Percentiles rank a stretch among this genome's conserved stretches.
These are phyloP conservation scores for Umimayanthus kanabou DNA, from an alignment of 92 coral and sea anemone species.

Conservation along the genomic window DNA sequence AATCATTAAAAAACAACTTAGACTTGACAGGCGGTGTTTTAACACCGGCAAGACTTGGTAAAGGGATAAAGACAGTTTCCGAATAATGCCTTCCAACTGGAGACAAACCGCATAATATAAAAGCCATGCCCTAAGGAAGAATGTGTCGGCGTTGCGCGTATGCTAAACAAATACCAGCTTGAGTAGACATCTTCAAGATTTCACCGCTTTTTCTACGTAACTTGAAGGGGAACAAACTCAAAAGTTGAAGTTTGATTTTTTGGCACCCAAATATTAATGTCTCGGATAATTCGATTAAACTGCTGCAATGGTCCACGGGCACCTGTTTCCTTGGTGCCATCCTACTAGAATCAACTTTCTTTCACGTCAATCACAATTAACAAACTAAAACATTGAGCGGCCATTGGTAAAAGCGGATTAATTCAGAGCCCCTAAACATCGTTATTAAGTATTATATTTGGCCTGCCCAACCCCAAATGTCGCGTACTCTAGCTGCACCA, in stretches of 20 bases:
- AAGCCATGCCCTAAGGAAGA: slow-evolving; percentile 23
- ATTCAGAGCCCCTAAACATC: slow-evolving; percentile 33
- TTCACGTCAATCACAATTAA: slow-evolving; percentile 36
- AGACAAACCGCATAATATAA: background rate
- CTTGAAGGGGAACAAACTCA: background rate
- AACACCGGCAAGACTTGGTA: slow-evolving; percentile 1
- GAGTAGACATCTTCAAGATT: background rate
- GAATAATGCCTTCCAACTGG: background rate
- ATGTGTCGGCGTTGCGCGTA: background rate
- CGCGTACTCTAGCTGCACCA: background rate
- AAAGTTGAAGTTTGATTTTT: slow-evolving; percentile 43
- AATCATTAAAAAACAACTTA: background rate
- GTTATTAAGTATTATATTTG: slow-evolving; percentile 34
- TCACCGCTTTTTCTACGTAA: background rate
- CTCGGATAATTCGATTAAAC: slow-evolving; percentile 60
- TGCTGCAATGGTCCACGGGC: slow-evolving; percentile 23
- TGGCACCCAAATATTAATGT: slow-evolving; percentile 41
- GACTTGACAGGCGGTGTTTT: background rate
- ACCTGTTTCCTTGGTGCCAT: slow-evolving; percentile 49
- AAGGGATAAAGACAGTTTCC: background rate
- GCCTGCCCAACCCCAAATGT: slow-evolving; percentile 6
- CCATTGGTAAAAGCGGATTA: slow-evolving; percentile 28
- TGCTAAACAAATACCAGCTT: background rate
- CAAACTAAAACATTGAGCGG: slow-evolving; percentile 36
- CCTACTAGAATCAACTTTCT: slow-evolving; percentile 41